phyloP scores from a whole-genome alignment of 2,797 vertebrate species.

The Heliangelus exortis region DNA sequence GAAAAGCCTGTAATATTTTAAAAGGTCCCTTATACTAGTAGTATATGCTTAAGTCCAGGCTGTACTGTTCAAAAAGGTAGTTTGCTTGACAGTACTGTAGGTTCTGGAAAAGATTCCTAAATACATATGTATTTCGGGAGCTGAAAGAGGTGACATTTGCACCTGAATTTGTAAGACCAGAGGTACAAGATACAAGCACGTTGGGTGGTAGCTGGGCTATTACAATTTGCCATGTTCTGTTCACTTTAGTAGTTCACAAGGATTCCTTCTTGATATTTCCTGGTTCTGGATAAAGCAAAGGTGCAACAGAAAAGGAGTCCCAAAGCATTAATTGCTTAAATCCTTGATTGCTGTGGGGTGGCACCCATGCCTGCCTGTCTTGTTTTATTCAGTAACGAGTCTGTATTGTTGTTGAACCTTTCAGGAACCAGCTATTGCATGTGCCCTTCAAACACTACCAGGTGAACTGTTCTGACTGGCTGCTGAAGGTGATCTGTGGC shows the following conservation, averaged over 20 bases:
- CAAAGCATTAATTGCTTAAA: background rate
- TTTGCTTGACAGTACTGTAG: background rate
- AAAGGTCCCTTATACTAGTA: background rate
- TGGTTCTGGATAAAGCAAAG: background rate
- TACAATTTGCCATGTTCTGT: background rate
- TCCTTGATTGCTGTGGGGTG: background rate
- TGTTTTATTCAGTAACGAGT: background rate
- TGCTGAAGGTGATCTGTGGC: slow-evolving; percentile 82
- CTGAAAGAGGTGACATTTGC: background rate
- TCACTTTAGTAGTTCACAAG: background rate
- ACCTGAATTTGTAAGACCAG: background rate
- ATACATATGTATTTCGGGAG: background rate
- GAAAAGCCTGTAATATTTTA: background rate
- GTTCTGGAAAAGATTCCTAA: background rate
- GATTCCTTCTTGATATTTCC: background rate
- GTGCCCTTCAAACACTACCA: slow-evolving; percentile 80
- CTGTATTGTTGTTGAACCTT: slow-evolving; percentile 1
- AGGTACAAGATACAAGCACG: background rate
- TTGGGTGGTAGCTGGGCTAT: background rate
- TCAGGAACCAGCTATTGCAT: slow-evolving; percentile 81
- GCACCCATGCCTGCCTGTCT: background rate
- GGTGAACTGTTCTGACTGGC: slow-evolving; percentile 82
- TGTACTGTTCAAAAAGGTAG: background rate
- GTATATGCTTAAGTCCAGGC: background rate
- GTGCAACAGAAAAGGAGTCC: background rate